Percentiles rank a stretch among this genome's conserved stretches.
phyloP scores from a whole-genome alignment of 2,113 vertebrate species.

The Garra rufa region DNA sequence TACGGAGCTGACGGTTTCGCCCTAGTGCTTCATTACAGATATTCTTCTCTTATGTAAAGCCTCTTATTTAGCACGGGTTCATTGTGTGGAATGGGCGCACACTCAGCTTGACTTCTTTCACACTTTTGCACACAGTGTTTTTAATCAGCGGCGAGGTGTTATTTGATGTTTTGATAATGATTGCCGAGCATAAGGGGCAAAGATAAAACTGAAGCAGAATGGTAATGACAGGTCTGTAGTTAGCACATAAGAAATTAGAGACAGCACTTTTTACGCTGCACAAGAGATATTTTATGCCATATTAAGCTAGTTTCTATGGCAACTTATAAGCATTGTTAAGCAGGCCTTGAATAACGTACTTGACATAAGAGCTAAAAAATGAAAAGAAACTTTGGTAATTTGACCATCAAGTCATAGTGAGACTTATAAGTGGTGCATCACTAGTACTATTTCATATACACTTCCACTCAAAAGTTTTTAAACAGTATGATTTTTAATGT shows the following conservation, averaged over 20 bases:
- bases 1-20: background rate
- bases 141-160: background rate
- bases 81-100: background rate
- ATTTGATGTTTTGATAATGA: constrained; percentile 26
- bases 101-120: constrained; percentile 7
- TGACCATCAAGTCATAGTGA: background rate
- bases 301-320: constrained; percentile 56
- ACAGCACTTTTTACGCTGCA: background rate
- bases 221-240: constrained; percentile 22
- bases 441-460: background rate
- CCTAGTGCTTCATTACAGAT: background rate
- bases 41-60: constrained; percentile 15
- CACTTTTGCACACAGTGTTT: background rate
- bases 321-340: constrained; percentile 52
- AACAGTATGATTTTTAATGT: too few relatives aligned
- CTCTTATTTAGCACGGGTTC: background rate
- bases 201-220: background rate
- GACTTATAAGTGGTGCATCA: background rate
- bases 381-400: background rate
- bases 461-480: too few relatives aligned
- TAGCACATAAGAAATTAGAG: background rate
- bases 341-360: constrained; percentile 27
- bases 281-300: background rate
- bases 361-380: constrained; percentile 6
- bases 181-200: background rate